These are phyloP conservation scores for Trachymyrmex cornetzi DNA, from an alignment of 1,140 invertebrate genomes.

Conservation along the genomic window DNA sequence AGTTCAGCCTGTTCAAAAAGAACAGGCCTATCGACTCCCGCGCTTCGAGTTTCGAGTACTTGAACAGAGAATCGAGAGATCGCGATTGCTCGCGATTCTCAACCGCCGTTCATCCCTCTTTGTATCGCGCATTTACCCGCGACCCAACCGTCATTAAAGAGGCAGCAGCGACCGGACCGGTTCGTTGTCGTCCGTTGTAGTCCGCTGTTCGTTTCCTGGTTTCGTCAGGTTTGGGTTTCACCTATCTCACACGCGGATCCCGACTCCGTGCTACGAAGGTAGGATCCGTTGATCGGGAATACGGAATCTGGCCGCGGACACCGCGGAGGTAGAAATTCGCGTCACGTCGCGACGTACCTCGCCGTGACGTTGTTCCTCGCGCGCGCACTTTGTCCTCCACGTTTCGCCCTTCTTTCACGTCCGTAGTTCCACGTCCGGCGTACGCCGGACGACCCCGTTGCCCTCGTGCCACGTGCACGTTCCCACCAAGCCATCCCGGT, in stretches of 20 bases:
- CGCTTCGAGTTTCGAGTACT: background rate
- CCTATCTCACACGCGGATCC: background rate
- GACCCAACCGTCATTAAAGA: constrained; percentile 24
- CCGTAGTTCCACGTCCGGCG: background rate
- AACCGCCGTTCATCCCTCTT: constrained; percentile 20
- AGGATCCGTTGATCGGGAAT: background rate
- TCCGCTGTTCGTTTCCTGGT: constrained; percentile 39
- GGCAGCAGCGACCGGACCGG: constrained; percentile 52
- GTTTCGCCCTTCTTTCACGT: background rate
- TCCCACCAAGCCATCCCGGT: background rate
- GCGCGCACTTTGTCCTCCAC: constrained; percentile 22
- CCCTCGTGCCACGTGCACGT: constrained; percentile 5
- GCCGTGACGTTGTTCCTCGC: constrained; percentile 25
- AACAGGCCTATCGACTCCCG: background rate
- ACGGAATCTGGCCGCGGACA: background rate
- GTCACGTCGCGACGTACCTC: background rate
- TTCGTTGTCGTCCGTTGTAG: constrained; percentile 6
- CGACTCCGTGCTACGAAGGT: constrained; percentile 27
- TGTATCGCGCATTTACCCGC: background rate
- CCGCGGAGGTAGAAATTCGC: too few relatives aligned
- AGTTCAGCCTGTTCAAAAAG: too few relatives aligned
- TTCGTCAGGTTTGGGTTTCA: constrained; percentile 8
- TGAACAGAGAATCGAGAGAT: background rate
- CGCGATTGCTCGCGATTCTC: constrained; percentile 14
- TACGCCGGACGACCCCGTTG: background rate